phyloP scores from a whole-genome alignment of 2,113 vertebrate genomes.

The Cyprichromis sp. region DNA sequence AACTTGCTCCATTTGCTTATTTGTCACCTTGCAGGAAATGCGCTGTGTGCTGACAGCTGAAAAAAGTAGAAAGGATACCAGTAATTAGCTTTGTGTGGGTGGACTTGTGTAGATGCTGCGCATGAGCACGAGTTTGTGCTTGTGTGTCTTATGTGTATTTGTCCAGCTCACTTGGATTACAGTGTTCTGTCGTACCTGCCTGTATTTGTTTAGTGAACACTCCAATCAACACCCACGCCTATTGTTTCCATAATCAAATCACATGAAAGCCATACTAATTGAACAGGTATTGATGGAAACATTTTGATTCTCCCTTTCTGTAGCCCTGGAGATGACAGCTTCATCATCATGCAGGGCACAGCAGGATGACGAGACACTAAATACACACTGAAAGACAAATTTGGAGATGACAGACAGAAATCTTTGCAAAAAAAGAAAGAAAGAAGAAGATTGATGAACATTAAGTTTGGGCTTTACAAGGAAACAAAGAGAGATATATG shows the following conservation, averaged over 20 bases:
- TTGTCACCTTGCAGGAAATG: slow-evolving; percentile 30
- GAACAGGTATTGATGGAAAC: slow-evolving; percentile 4
- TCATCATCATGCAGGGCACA: neutral
- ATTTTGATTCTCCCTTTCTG: neutral
- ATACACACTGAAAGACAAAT: neutral
- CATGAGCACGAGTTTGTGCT: neutral
- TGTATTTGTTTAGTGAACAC: slow-evolving; percentile 9
- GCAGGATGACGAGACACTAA: neutral
- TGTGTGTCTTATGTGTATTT: neutral
- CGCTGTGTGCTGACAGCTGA: slow-evolving; percentile 9
- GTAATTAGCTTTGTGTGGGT: slow-evolving; percentile 32
- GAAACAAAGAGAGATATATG: neutral
- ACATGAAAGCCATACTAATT: slow-evolving; percentile 35
- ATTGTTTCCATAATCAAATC: slow-evolving; percentile 16
- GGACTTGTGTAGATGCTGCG: neutral
- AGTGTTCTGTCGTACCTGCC: neutral
- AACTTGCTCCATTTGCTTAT: slow-evolving; percentile 19
- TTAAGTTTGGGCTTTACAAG: neutral
- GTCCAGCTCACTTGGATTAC: neutral
- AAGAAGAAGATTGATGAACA: neutral
- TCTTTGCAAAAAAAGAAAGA: neutral
- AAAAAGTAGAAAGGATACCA: slow-evolving; percentile 2
- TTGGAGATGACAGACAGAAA: neutral
- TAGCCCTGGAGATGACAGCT: slow-evolving; percentile 13
- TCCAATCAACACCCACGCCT: neutral